Evolutionary conservation across 2,113 vertebrate genomes (phyloP).

Genomic region (Strix aluco): DNA sequence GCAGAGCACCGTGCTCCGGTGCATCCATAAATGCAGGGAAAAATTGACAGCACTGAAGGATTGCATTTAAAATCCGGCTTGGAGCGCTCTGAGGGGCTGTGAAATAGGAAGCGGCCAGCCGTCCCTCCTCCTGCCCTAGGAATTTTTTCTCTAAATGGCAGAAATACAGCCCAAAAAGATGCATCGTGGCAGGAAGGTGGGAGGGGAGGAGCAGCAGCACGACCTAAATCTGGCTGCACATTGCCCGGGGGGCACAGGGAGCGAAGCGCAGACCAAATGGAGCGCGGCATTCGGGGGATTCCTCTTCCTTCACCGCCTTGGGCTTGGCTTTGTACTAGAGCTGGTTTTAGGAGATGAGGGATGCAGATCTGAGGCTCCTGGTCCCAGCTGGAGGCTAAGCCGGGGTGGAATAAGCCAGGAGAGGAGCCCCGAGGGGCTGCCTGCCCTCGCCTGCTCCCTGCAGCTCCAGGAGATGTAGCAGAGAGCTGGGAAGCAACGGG

Average conservation of each 20-base stretch:
- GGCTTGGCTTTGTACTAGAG: constrained; percentile 45
- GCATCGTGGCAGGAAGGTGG: background rate
- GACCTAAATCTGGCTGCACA: constrained; percentile 40
- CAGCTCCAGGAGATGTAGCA: background rate
- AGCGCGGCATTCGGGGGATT: background rate
- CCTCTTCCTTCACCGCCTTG: constrained; percentile 14
- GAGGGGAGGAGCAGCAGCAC: background rate
- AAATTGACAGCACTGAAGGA: rapidly evolving
- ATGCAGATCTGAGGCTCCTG: background rate
- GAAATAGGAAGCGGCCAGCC: background rate
- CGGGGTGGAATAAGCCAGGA: background rate
- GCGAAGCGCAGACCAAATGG: constrained; percentile 23
- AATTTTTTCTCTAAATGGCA: background rate
- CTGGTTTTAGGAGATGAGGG: constrained; percentile 7
- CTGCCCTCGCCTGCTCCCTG: background rate
- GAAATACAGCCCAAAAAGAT: background rate
- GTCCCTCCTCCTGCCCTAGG: background rate
- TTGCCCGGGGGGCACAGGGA: constrained; percentile 33
- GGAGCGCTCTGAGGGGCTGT: background rate
- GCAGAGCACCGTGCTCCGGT: background rate
- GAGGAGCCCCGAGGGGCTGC: background rate
- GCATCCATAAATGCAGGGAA: background rate
- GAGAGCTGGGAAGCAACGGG: background rate
- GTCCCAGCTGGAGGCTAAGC: background rate
- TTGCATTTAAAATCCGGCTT: background rate